Percentiles rank a stretch among this genome's conserved stretches.
phyloP scores from a whole-genome alignment of 2,888 invertebrate genomes.

The Ichneumoninae sp. region DNA sequence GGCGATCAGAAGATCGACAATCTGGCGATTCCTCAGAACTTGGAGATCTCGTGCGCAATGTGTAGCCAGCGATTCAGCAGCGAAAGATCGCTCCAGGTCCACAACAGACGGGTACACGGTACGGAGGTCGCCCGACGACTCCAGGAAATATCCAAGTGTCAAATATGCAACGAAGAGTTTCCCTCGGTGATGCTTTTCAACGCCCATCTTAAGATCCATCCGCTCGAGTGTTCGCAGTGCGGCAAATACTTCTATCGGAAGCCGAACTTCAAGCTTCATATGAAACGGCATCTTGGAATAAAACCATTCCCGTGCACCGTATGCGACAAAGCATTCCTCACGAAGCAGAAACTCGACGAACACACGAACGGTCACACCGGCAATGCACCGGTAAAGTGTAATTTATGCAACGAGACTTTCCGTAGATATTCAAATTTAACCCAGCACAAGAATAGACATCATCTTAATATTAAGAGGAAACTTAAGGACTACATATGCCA shows the following conservation, averaged over 20 bases:
- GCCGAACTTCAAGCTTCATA: conserved; percentile 91
- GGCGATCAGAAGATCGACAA: conserved; percentile 76
- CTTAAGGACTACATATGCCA: conserved; percentile 90
- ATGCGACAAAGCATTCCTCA: conserved; percentile 93
- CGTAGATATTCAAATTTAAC: conserved; percentile 93
- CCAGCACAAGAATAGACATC: conserved; percentile 92
- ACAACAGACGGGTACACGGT: conserved; percentile 81
- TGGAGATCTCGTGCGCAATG: conserved; percentile 79
- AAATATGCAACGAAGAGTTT: conserved; percentile 89
- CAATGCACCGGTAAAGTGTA: conserved; percentile 92
- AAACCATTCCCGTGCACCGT: conserved; percentile 90
- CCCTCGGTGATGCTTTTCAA: conserved; percentile 89
- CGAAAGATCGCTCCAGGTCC: conserved; percentile 80
- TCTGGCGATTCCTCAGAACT: conserved; percentile 73
- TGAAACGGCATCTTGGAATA: conserved; percentile 92
- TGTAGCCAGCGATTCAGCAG: conserved; percentile 81
- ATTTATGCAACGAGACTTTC: conserved; percentile 92
- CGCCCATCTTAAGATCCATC: conserved; percentile 91
- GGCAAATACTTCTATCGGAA: conserved; percentile 91
- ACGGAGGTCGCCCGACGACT: conserved; percentile 79
- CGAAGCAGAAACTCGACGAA: conserved; percentile 92
- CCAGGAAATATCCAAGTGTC: conserved; percentile 85
- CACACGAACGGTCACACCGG: conserved; percentile 94
- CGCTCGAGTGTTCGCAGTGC: conserved; percentile 92
- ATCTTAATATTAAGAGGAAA: conserved; percentile 90